Percentiles rank a stretch among this genome's conserved stretches.
Conservation (phyloP, 1,140 invertebrate genomes). For the Alviniconcha marisindica region DNA sequence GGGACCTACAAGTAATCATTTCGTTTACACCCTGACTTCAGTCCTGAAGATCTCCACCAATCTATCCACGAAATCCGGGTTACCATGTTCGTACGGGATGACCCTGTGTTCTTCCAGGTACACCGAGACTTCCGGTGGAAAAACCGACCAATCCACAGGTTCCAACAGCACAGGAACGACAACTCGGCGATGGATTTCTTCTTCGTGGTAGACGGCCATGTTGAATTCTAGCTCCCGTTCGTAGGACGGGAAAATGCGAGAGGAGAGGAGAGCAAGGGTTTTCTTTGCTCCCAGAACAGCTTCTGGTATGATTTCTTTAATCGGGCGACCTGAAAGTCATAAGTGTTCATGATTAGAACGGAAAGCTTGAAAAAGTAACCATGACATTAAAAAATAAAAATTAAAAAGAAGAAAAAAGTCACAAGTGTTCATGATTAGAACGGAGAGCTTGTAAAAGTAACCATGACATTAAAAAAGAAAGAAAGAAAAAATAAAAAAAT, state of each 20-base stretch:
- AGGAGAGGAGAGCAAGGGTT: neutral
- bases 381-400: too few relatives aligned
- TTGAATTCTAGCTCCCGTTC: constrained; percentile 34
- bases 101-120: constrained; percentile 4
- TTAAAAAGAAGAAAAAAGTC: too few relatives aligned
- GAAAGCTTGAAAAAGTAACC: too few relatives aligned
- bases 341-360: too few relatives aligned
- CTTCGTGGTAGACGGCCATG: constrained; percentile 27
- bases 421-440: too few relatives aligned
- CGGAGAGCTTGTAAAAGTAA: too few relatives aligned
- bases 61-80: neutral
- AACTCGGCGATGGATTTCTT: constrained; percentile 2
- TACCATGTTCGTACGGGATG: neutral
- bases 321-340: neutral
- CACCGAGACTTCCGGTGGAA: constrained; percentile 21
- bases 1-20: too few relatives aligned
- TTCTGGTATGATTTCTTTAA: constrained; percentile 7
- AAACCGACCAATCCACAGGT: neutral
- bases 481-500: too few relatives aligned
- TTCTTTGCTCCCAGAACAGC: constrained; percentile 10
- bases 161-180: constrained; percentile 19
- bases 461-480: too few relatives aligned
- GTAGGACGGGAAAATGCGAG: neutral
- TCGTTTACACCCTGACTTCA: too few relatives aligned
- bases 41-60: too few relatives aligned